Percentiles rank a stretch among this genome's conserved stretches.
Evolutionary conservation across 2,888 invertebrate species (phyloP).

Genomic region (Tachystola acroxantha): DNA sequence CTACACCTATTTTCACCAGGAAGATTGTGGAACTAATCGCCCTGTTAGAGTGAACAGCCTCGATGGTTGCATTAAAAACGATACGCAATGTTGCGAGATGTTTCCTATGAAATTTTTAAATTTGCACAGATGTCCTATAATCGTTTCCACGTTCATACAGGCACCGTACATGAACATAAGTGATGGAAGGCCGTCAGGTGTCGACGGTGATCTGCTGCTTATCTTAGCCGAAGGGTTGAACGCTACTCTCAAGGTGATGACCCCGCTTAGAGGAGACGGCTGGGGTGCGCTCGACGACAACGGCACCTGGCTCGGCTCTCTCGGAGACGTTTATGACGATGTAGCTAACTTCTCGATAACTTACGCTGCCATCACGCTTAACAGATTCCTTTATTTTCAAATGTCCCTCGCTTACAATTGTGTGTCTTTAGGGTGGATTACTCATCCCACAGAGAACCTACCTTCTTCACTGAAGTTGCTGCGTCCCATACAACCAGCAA

Average conservation of each 20-base stretch:
- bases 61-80: constrained; percentile 15
- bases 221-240: constrained; percentile 45
- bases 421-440: constrained; percentile 43
- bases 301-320: constrained; percentile 56
- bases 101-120: constrained; percentile 45
- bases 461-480: constrained; percentile 50
- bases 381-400: constrained; percentile 44
- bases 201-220: constrained; percentile 49
- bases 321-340: constrained; percentile 48
- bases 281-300: constrained; percentile 48
- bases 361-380: constrained; percentile 44
- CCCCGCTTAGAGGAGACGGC: constrained; percentile 40
- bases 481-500: constrained; percentile 38
- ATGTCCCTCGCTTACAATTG: constrained; percentile 42
- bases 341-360: constrained; percentile 61
- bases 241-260: constrained; percentile 40
- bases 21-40: constrained; percentile 34
- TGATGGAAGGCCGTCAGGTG: constrained; percentile 38
- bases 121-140: constrained; percentile 43
- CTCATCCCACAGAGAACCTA: constrained; percentile 37
- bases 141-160: constrained; percentile 51
- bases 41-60: constrained; percentile 32
- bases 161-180: constrained; percentile 46
- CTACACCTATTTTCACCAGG: constrained; percentile 41
- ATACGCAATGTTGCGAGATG: constrained; percentile 19